A percentile compares a stretch with the other conserved stretches of the same genome.
These are phyloP conservation scores for Diorhabda sublineata DNA, from an alignment of 1,140 invertebrate species.

Conservation along the genomic window DNA sequence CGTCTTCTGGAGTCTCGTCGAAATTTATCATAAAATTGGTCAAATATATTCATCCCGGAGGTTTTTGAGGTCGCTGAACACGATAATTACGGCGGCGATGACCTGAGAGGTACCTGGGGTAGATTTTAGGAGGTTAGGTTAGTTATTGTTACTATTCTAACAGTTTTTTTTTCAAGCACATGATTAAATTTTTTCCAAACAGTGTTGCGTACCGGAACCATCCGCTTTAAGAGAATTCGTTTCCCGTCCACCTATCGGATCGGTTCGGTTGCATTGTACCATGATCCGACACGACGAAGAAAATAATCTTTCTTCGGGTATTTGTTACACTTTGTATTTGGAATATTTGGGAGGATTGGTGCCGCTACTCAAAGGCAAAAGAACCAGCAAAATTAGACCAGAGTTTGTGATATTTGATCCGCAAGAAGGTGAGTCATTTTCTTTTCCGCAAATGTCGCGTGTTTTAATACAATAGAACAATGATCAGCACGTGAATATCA, in stretches of 20 bases:
- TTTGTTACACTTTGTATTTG: slow-evolving; percentile 91
- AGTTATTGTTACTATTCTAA: no score
- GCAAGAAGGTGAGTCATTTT: slow-evolving; percentile 61
- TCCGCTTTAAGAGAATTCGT: slow-evolving; percentile 88
- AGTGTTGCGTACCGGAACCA: slow-evolving; percentile 92
- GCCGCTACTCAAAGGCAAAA: slow-evolving; percentile 90
- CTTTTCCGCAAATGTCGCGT: no score
- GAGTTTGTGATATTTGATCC: slow-evolving; percentile 99
- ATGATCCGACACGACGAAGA: slow-evolving; percentile 92
- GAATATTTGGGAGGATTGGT: slow-evolving; percentile 95
- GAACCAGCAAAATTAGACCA: slow-evolving; percentile 93
- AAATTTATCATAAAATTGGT: no score
- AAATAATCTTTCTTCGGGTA: slow-evolving; percentile 59
- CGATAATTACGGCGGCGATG: no score
- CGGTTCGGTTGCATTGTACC: slow-evolving; percentile 87
- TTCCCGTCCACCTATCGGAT: slow-evolving; percentile 78
- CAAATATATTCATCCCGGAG: no score
- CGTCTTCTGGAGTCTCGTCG: no score
- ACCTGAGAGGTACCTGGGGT: no score
- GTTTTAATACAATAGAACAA: no score
- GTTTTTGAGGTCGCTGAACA: no score
- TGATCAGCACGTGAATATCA: no score
- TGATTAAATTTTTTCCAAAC: slow-evolving; percentile 17
- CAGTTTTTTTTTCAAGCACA: no score
- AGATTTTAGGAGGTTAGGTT: no score